phyloP scores from a whole-genome alignment of 2,888 invertebrate genomes.

The Drosophila barbarae region DNA sequence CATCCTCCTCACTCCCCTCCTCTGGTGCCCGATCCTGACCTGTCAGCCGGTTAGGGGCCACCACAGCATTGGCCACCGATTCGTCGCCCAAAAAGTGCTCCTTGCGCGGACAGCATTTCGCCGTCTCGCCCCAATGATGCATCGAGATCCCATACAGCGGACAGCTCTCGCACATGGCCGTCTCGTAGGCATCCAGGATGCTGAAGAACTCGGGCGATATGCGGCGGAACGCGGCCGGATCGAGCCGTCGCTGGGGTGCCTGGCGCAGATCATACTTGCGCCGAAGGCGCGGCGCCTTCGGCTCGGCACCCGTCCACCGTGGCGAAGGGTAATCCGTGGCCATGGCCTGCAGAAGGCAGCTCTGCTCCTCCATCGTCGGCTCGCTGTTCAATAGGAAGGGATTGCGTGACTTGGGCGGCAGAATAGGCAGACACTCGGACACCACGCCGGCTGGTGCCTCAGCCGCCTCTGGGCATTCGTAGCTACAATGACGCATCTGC shows the following conservation, averaged over 20 bases:
- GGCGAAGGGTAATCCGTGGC: slow-evolving; percentile 1
- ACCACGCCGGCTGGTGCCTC: neutral
- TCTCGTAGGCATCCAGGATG: slow-evolving; percentile 63
- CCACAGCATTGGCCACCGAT: neutral
- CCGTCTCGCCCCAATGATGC: slow-evolving; percentile 24
- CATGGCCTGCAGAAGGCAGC: slow-evolving; percentile 7
- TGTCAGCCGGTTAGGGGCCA: neutral
- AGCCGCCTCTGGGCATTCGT: neutral
- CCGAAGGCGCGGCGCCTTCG: slow-evolving; percentile 40
- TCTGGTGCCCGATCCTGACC: too few species aligned
- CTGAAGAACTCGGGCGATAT: slow-evolving; percentile 70
- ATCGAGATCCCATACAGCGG: slow-evolving; percentile 59
- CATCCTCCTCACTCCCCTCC: neutral
- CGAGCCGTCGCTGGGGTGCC: slow-evolving; percentile 47
- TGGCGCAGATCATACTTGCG: slow-evolving; percentile 41
- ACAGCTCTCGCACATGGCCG: slow-evolving; percentile 45
- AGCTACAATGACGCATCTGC: neutral
- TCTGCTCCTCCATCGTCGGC: neutral
- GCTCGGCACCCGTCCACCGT: slow-evolving; percentile 13
- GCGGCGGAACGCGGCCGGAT: slow-evolving; percentile 57
- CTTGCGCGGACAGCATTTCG: slow-evolving; percentile 23
- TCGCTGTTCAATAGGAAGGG: slow-evolving; percentile 15
- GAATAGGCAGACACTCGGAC: slow-evolving; percentile 1
- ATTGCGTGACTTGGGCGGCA: neutral
- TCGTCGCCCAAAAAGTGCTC: slow-evolving; percentile 46